These are phyloP conservation scores for Phaenicophaeus curvirostris DNA, from an alignment of 2,797 vertebrate genomes.

Conservation along the genomic window DNA sequence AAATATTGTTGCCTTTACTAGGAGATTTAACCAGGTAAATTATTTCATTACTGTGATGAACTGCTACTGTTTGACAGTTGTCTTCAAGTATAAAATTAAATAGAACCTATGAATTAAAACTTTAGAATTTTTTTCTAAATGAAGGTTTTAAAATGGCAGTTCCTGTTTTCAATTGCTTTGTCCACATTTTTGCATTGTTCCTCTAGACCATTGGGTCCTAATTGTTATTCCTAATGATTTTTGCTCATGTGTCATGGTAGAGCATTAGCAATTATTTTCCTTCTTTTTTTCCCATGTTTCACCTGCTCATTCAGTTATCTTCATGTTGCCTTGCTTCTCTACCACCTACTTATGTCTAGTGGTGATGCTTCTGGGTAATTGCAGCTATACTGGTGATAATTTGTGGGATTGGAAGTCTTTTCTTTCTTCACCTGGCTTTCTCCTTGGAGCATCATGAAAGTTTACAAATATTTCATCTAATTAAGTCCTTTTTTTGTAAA, in stretches of 20 bases:
- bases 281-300: not conserved
- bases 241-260: not conserved
- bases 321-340: not conserved
- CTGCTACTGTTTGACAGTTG: not conserved
- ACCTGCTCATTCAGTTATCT: not conserved
- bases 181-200: not conserved
- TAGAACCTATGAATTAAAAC: not conserved
- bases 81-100: not conserved
- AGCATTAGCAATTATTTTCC: not conserved
- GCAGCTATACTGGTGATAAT: not conserved
- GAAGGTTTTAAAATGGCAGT: not conserved
- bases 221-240: not conserved
- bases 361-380: not conserved
- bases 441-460: not conserved
- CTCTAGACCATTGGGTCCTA: not conserved
- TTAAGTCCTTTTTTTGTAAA: not conserved
- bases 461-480: not conserved
- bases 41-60: not conserved
- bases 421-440: not conserved
- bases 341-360: not conserved
- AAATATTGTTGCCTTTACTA: slow-evolving; percentile 95
- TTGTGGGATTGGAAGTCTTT: not conserved
- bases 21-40: slow-evolving; percentile 94
- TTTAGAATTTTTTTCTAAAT: not conserved
- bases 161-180: not conserved